Evolutionary conservation across 2,113 vertebrate species (phyloP).

Genomic region (Caranx melampygus): DNA sequence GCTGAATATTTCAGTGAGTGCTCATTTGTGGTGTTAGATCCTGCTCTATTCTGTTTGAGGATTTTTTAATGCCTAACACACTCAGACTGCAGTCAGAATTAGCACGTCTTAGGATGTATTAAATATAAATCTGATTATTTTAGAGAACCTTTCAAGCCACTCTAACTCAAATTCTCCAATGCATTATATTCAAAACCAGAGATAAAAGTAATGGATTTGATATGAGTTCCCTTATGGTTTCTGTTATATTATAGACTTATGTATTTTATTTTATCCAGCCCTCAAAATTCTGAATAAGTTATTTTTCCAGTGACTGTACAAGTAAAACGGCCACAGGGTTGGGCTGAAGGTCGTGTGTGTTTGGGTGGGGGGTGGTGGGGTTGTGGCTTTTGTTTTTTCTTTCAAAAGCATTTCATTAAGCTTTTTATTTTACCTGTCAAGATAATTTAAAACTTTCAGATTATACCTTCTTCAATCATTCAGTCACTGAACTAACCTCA

Average conservation of each 20-base stretch:
- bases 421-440: not conserved
- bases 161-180: constrained; percentile 22
- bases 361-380: too few relatives aligned
- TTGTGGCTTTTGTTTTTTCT: not conserved
- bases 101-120: constrained; percentile 47
- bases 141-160: constrained; percentile 49
- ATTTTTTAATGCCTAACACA: constrained; percentile 49
- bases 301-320: not conserved
- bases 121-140: constrained; percentile 64
- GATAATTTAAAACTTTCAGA: not conserved
- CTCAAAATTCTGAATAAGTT: constrained; percentile 1
- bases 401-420: not conserved
- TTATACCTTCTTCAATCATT: not conserved
- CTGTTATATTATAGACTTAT: constrained; percentile 22
- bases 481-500: not conserved
- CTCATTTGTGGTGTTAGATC: constrained; percentile 48
- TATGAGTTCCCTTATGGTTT: not conserved
- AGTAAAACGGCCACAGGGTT: not conserved
- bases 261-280: constrained; percentile 6
- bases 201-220: constrained; percentile 51
- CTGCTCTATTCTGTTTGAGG: constrained; percentile 72
- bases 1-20: constrained; percentile 64
- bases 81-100: constrained; percentile 51
- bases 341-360: not conserved
- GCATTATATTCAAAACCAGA: constrained; percentile 14